Base-by-base conservation (phyloP, 2,888 invertebrate genomes). In the Phengaris arion region DNA sequence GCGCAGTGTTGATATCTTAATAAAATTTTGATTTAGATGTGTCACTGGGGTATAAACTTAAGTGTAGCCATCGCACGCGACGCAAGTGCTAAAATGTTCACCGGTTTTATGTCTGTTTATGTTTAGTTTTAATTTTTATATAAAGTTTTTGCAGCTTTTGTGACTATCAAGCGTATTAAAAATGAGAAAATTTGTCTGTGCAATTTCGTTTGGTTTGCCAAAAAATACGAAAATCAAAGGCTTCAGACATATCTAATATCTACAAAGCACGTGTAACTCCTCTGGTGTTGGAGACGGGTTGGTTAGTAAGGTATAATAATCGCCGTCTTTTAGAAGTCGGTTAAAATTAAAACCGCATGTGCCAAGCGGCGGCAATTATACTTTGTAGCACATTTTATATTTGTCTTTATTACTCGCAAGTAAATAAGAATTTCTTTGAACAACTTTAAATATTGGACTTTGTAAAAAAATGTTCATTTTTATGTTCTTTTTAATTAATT, bases 21-120 rank as follows among this genome's bases (percentile, higher is more conserved):
- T 74, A 48, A 69, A 69, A 68, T 68, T 54, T 74, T 75, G 76
- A 78, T 59, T 76, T 76, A 77, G 72, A 76, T 73, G 51, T 76
- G 68, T 75, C 74, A 75, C 64, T 64, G 64, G 35, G 64, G 35
- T 12, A 22, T 64, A 64, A 64, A 64, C 45, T 64, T 64, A 12
- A 64, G 45, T 64, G 35, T 64, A 22, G 64, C 64, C 6, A 12
- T 64, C 35, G 64, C 64, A 64, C 64, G 64, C 64, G 64, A 64
- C 64, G 10, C 64, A 45, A 45, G 45, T 13, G 64, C 64, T 64
- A 64, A 64, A 64, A 64, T 45, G 45, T 64, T 64, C 64, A 64
- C 64, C 35, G 45, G 45, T 45, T 64, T 64, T 64, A 64, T 64
- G 45, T 45, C 22, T n/a, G 15, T 64, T 35, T 64, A 64, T 64